These are phyloP conservation scores for Conger conger DNA, from an alignment of 2,113 vertebrate species.

Conservation along the genomic window DNA sequence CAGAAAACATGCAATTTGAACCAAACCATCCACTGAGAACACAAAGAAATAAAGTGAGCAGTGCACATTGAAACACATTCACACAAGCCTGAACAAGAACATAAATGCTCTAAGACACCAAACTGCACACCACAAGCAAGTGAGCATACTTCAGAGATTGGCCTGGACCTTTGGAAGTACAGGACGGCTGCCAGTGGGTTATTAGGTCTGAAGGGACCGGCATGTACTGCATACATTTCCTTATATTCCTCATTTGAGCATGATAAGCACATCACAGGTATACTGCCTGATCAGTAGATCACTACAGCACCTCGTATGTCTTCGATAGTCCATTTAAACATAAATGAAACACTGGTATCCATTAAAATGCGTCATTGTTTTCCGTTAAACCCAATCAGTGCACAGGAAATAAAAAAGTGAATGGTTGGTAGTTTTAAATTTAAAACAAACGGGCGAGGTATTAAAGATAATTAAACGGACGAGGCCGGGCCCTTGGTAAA, in stretches of 20 bases:
- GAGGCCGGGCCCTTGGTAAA: conserved; percentile 47
- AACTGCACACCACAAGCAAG: conserved; percentile 15
- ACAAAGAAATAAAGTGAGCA: conserved; percentile 38
- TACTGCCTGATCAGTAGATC: too few species aligned
- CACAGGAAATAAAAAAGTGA: not conserved
- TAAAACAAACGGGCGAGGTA: not conserved
- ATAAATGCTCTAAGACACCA: not conserved
- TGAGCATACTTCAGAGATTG: conserved; percentile 43
- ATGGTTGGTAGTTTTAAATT: not conserved
- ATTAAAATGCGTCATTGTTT: not conserved
- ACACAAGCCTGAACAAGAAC: not conserved
- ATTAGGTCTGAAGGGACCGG: conserved; percentile 29
- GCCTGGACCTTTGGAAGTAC: conserved; percentile 55
- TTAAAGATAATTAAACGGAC: conserved; percentile 18
- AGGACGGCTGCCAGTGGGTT: conserved; percentile 35
- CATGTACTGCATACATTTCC: too few species aligned
- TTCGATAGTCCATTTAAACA: not conserved
- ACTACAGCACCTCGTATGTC: conserved; percentile 4
- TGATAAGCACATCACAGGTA: too few species aligned
- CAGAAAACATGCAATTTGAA: conserved; percentile 67
- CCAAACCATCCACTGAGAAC: conserved; percentile 51
- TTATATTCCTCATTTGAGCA: too few species aligned
- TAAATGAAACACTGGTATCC: not conserved
- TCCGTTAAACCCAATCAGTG: not conserved
- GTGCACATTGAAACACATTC: conserved; percentile 4